Base-by-base conservation (phyloP, 1,140 invertebrate species). In the Drosophila arawakana region DNA sequence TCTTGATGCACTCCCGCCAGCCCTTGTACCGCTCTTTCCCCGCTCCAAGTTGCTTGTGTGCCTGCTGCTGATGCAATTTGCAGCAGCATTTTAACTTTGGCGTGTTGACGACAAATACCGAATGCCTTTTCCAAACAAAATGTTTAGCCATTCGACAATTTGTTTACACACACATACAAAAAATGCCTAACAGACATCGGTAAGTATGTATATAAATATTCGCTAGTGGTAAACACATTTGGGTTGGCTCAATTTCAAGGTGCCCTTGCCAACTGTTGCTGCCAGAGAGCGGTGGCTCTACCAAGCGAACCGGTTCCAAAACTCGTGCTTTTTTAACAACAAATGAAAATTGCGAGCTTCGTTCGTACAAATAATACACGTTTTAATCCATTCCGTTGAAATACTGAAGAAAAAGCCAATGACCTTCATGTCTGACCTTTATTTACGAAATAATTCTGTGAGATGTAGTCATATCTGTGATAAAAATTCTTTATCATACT, bases 241-340 rank as follows among this genome's bases (percentile, higher is more conserved):
- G 46, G 46, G 39, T 78, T 74, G 54, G 61, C 47, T 63, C 60
- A 49, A 47, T 85, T 59, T 78, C 82, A 86, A 86, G 82, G 82
- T 86, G 82, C 82, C 82, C 83, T 86, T 85, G 82, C 61, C 68
- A 77, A 70, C 61, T 61, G 44, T 59, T 75, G 66, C 30, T 68
- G 65, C 44, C 39, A 35, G 25, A 30, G 25, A 30, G 68, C 34
- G 50, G 7, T 57, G 54, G 55, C 11, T 37, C 10, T 46, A 41
- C 21, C 44, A 46, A 55, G 55, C 71, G 71, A 86, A 82, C 82
- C 79, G 80, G 82, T 86, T 86, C 76, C 61, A 57, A 88, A 85
- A 81, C 60, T 76, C 54, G 66, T 76, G 73, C 49, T 50, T 47
- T 63, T 60, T 30, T 3, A 35, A 71, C 71, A 73, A 49, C 59